Percentiles rank a stretch among this genome's conserved stretches.
Conservation (phyloP, 2,797 vertebrate species). For the Sebastes aleutianus region DNA sequence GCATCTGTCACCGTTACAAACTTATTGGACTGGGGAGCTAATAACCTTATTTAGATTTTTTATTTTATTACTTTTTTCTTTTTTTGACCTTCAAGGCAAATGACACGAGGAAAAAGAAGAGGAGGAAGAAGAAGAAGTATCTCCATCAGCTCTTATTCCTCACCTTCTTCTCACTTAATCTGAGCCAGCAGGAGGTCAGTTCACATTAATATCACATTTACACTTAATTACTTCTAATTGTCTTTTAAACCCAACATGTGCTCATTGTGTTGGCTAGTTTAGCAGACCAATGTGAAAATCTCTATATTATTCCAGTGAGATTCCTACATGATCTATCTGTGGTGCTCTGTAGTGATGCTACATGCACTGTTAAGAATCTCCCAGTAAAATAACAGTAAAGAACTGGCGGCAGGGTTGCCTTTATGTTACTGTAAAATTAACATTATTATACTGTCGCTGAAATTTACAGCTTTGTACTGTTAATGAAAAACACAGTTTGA, state of each 20-base stretch:
- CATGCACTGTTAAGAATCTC: too few species aligned
- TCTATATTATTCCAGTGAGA: neutral
- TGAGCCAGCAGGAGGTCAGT: conserved; percentile 54
- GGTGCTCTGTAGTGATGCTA: too few species aligned
- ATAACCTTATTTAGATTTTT: neutral
- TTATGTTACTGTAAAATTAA: too few species aligned
- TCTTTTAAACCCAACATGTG: accelerated
- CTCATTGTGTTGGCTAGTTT: accelerated
- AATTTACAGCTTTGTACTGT: too few species aligned
- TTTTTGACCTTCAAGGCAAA: neutral
- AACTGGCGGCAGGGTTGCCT: too few species aligned
- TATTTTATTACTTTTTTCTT: accelerated
- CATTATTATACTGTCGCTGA: too few species aligned
- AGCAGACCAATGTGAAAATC: accelerated
- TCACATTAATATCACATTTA: neutral
- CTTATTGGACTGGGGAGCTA: neutral
- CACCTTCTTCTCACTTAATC: neutral
- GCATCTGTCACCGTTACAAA: neutral
- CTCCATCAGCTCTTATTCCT: conserved; percentile 4
- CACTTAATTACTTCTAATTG: neutral
- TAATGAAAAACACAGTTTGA: too few species aligned
- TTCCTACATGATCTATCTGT: too few species aligned
- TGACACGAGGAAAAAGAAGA: neutral
- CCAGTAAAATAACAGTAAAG: too few species aligned
- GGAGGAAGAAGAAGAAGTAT: neutral